Conservation (phyloP, 92 coral and sea anemone species). For the Siderastrea siderea region DNA sequence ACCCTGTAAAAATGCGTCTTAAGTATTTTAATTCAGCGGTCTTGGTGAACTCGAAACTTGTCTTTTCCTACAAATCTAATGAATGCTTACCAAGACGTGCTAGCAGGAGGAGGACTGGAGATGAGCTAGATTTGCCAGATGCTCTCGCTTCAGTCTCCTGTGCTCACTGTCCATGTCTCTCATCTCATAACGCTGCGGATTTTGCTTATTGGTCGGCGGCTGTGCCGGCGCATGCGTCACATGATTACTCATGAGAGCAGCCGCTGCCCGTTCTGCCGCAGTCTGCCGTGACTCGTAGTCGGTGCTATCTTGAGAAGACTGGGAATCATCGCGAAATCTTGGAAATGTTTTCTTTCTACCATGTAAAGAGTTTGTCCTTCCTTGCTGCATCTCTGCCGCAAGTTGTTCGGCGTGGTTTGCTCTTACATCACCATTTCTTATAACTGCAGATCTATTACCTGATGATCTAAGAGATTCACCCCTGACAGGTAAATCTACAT, state of each 20-base stretch:
- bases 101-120: conserved; percentile 97
- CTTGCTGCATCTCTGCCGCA: conserved; percentile 69
- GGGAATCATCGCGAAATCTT: conserved; percentile 62
- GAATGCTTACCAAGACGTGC: conserved; percentile 29
- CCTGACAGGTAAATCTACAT: conserved; percentile 30
- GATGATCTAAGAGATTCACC: conserved; percentile 2
- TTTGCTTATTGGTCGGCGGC: conserved; percentile 23
- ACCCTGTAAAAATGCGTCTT: too few relatives aligned
- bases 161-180: conserved; percentile 50
- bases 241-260: conserved; percentile 81
- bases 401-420: conserved; percentile 76
- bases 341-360: conserved; percentile 43
- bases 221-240: conserved; percentile 36
- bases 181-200: conserved; percentile 70
- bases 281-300: conserved; percentile 78
- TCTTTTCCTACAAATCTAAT: not conserved
- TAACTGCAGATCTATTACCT: not conserved
- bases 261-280: conserved; percentile 90
- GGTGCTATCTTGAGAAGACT: conserved; percentile 85
- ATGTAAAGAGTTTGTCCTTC: conserved; percentile 42
- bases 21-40: too few relatives aligned
- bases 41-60: too few relatives aligned
- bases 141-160: conserved; percentile 74
- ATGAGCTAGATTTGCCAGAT: conserved; percentile 86
- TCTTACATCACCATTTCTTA: conserved; percentile 2